Evolutionary conservation across 1,140 invertebrate genomes (phyloP).

Genomic region (Trichogramma pretiosum): DNA sequence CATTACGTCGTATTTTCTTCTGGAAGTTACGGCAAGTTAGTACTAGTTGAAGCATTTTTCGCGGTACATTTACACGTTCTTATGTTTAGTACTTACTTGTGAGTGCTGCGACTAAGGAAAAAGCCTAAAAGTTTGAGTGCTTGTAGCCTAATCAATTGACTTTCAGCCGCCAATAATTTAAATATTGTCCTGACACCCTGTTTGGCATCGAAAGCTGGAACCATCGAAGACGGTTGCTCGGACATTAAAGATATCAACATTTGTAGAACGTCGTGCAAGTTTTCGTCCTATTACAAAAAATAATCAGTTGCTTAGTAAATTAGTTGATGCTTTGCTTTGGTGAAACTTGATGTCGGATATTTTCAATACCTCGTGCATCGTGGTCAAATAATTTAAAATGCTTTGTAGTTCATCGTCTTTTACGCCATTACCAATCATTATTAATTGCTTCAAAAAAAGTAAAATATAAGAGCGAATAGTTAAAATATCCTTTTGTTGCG

Average conservation of each 20-base stretch:
- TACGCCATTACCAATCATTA: slow-evolving; percentile 92
- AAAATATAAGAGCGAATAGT: slow-evolving; percentile 91
- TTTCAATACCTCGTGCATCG: slow-evolving; percentile 93
- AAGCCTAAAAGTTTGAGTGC: slow-evolving; percentile 91
- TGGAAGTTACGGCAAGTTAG: slow-evolving; percentile 47
- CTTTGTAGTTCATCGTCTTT: slow-evolving; percentile 98
- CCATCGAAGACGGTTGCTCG: slow-evolving; percentile 96
- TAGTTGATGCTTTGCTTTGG: background rate
- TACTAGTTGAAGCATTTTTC: background rate
- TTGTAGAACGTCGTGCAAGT: slow-evolving; percentile 94
- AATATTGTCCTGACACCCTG: slow-evolving; percentile 93
- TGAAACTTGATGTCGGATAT: no score
- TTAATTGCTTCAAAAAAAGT: slow-evolving; percentile 90
- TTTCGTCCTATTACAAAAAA: slow-evolving; percentile 72
- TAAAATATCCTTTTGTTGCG: slow-evolving; percentile 86
- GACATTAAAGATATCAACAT: slow-evolving; percentile 95
- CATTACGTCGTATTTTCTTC: slow-evolving; percentile 97
- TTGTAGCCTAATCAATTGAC: slow-evolving; percentile 90
- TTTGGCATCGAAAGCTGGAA: slow-evolving; percentile 96
- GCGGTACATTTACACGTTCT: no score
- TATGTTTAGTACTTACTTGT: slow-evolving; percentile 89
- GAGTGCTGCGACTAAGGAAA: slow-evolving; percentile 89
- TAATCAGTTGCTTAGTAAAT: background rate
- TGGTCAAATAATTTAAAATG: slow-evolving; percentile 95
- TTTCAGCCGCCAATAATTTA: slow-evolving; percentile 89